Evolutionary conservation across 2,888 invertebrate species (phyloP).

Genomic region (Trypoxylon attenuatum): DNA sequence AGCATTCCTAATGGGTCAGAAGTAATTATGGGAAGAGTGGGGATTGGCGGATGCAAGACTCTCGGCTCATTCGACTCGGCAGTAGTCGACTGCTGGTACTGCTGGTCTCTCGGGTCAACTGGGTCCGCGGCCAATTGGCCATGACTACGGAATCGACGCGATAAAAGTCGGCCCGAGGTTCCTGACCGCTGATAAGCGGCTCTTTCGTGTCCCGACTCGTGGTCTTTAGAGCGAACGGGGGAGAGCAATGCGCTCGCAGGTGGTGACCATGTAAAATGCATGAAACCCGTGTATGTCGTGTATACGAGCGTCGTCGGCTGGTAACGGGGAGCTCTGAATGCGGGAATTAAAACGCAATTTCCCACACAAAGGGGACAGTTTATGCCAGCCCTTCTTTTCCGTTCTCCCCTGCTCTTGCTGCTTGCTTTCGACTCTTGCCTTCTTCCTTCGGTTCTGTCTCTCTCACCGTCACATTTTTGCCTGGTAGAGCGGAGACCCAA

Average conservation of each 20-base stretch:
- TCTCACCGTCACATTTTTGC: not conserved
- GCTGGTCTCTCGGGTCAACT: too few relatives aligned
- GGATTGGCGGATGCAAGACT: too few relatives aligned
- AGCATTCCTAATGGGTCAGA: not conserved
- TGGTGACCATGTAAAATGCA: slow-evolving; percentile 69
- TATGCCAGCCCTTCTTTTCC: slow-evolving; percentile 62
- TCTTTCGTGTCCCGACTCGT: slow-evolving; percentile 30
- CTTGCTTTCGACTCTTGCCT: slow-evolving; percentile 1
- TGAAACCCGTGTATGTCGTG: slow-evolving; percentile 62
- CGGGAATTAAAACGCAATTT: slow-evolving; percentile 74
- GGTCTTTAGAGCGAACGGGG: slow-evolving; percentile 33
- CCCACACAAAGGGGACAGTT: slow-evolving; percentile 73
- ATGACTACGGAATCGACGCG: slow-evolving; percentile 32
- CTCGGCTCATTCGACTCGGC: not conserved
- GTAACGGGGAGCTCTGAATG: slow-evolving; percentile 66
- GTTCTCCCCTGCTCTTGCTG: not conserved
- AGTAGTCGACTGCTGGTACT: too few relatives aligned
- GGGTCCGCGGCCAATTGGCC: slow-evolving; percentile 26
- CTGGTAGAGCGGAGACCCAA: not conserved
- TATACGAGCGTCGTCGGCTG: slow-evolving; percentile 56
- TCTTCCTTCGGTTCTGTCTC: not conserved
- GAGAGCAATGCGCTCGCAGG: slow-evolving; percentile 54
- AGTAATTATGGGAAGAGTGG: not conserved
- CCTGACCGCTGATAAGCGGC: slow-evolving; percentile 42
- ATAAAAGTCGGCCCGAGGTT: slow-evolving; percentile 25